These are phyloP conservation scores for Anastrepha ludens DNA, from an alignment of 1,140 invertebrate genomes.

Conservation along the genomic window DNA sequence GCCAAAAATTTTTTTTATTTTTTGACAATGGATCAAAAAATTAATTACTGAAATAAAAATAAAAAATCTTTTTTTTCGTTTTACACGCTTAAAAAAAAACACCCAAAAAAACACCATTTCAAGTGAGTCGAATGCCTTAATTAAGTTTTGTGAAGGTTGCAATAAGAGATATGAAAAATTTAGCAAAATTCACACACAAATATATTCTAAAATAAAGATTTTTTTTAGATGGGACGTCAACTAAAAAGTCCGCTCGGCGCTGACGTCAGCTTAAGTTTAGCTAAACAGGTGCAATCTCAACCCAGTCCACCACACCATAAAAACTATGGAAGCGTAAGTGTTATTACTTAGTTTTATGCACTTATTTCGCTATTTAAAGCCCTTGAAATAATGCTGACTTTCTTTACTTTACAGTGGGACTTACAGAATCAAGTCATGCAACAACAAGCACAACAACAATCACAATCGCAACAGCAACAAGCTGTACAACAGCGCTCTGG, in stretches of 20 bases:
- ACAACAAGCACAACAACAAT: slow-evolving; percentile 74
- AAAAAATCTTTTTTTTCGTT: slow-evolving; percentile 16
- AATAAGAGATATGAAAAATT: no score
- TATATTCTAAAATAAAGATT: neutral
- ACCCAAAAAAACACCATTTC: no score
- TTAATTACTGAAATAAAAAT: no score
- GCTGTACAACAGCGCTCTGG: slow-evolving; percentile 64
- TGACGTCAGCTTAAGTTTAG: slow-evolving; percentile 71
- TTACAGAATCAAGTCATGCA: slow-evolving; percentile 75
- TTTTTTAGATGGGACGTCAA: slow-evolving; percentile 74
- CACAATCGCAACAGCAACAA: slow-evolving; percentile 69
- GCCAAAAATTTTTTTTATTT: no score
- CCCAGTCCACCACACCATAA: slow-evolving; percentile 78
- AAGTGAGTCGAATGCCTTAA: no score
- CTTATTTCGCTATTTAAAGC: neutral
- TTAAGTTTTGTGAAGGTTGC: no score
- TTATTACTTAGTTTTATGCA: neutral
- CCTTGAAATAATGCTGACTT: neutral
- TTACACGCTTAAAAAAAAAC: no score
- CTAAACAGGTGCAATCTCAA: slow-evolving; percentile 75
- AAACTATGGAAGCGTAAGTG: slow-evolving; percentile 76
- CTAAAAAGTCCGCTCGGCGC: slow-evolving; percentile 78
- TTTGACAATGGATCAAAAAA: no score
- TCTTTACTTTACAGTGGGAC: slow-evolving; percentile 64
- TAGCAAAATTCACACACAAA: no score